phyloP scores from a whole-genome alignment of 2,113 vertebrate species.

The Oreotrochilus melanogaster region DNA sequence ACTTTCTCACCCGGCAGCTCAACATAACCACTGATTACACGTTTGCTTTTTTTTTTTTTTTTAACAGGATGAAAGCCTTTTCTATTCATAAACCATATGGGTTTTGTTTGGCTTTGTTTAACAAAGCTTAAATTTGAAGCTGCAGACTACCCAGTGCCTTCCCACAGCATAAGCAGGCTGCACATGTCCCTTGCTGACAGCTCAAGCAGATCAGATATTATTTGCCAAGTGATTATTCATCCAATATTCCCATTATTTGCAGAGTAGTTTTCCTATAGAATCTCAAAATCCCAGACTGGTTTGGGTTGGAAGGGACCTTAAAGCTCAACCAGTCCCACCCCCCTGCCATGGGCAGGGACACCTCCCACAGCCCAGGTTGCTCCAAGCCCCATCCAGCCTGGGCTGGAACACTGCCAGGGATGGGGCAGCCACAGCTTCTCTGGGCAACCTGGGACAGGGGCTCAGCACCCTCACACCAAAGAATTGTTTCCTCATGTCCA shows the following conservation, averaged over 20 bases:
- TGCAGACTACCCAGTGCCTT: slow-evolving; percentile 30
- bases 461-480: no score
- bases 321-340: no score
- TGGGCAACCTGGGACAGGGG: no score
- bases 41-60: not conserved
- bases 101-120: slow-evolving; percentile 47
- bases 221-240: slow-evolving; percentile 61
- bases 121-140: slow-evolving; percentile 43
- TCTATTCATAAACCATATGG: slow-evolving; percentile 26
- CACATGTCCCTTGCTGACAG: slow-evolving; percentile 1
- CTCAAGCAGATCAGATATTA: slow-evolving; percentile 23
- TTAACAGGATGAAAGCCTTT: slow-evolving; percentile 12
- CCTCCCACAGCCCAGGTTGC: no score
- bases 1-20: not conserved
- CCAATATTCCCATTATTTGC: not conserved
- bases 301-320: no score
- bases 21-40: not conserved
- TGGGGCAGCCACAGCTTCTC: no score
- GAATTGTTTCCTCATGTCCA: no score
- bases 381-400: no score
- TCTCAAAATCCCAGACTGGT: no score
- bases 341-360: no score
- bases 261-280: not conserved
- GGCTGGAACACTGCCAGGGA: no score
- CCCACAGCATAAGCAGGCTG: not conserved